These are phyloP conservation scores for Oscheius sp. DNA, from an alignment of 2,888 invertebrate genomes.

Conservation along the genomic window DNA sequence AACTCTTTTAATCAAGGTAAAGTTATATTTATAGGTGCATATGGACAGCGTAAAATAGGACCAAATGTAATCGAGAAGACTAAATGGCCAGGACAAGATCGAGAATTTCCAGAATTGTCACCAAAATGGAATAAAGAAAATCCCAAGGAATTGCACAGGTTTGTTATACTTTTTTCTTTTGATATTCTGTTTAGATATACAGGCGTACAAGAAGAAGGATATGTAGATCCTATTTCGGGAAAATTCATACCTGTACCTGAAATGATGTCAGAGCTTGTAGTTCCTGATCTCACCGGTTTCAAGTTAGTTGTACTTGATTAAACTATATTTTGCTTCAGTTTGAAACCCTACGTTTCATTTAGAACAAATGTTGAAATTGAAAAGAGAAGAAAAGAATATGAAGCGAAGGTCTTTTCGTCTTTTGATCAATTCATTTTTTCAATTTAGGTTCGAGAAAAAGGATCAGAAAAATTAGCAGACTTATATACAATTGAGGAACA, in stretches of 20 bases:
- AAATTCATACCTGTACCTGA: conserved; percentile 78
- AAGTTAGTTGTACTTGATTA: conserved; percentile 73
- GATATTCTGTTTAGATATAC: conserved; percentile 54
- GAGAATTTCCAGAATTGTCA: conserved; percentile 66
- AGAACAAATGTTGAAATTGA: conserved; percentile 72
- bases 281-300: conserved; percentile 86
- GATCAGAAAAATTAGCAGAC: conserved; percentile 60
- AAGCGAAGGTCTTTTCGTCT: conserved; percentile 40
- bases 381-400: conserved; percentile 56
- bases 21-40: conserved; percentile 35
- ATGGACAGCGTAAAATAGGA: conserved; percentile 66
- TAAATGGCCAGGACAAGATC: conserved; percentile 64
- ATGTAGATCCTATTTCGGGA: conserved; percentile 57
- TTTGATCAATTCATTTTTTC: neutral
- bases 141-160: conserved; percentile 54
- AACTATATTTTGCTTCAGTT: conserved; percentile 72
- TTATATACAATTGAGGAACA: conserved; percentile 61
- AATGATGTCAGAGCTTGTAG: conserved; percentile 89
- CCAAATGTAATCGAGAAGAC: conserved; percentile 58
- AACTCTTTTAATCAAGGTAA: neutral
- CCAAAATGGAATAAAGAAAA: conserved; percentile 66
- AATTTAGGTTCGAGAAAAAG: conserved; percentile 51
- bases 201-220: conserved; percentile 61
- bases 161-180: neutral
- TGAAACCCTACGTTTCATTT: conserved; percentile 95